phyloP scores from a whole-genome alignment of 2,888 invertebrate species.

The Eucriotettix oculatus region DNA sequence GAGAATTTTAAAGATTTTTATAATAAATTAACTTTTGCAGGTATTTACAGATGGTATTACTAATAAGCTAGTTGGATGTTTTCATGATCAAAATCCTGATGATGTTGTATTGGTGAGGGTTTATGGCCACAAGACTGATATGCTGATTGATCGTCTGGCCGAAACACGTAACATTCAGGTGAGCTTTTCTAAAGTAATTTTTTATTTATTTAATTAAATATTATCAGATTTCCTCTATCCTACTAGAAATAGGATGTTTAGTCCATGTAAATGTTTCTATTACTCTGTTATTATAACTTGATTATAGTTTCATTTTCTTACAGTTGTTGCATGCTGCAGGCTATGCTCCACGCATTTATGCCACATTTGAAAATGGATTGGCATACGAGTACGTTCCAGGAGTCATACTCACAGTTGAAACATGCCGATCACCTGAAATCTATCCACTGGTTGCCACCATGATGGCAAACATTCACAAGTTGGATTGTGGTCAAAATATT shows the following conservation, averaged over 20 bases:
- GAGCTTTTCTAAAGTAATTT: neutral
- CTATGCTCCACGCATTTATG: conserved; percentile 74
- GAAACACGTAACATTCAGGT: conserved; percentile 41
- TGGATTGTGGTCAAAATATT: conserved; percentile 22
- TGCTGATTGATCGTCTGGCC: conserved; percentile 73
- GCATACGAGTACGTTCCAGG: conserved; percentile 82
- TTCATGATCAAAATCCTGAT: conserved; percentile 26
- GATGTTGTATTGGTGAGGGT: conserved; percentile 73
- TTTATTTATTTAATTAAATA: neutral
- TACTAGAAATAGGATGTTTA: too few relatives aligned
- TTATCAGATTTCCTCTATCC: neutral
- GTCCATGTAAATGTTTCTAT: too few relatives aligned
- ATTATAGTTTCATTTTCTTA: conserved; percentile 1
- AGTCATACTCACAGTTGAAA: conserved; percentile 47
- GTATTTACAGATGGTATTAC: conserved; percentile 88
- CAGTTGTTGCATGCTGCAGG: conserved; percentile 51
- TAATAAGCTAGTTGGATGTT: conserved; percentile 75
- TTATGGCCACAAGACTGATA: conserved; percentile 86
- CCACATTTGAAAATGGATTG: conserved; percentile 84
- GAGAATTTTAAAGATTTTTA: too few relatives aligned
- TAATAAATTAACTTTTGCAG: conserved; percentile 29
- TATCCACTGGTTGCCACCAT: conserved; percentile 60
- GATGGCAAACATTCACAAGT: conserved; percentile 72
- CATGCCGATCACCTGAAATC: conserved; percentile 44
- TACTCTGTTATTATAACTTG: too few relatives aligned